A percentile compares a stretch with the other conserved stretches of the same genome.
These are phyloP conservation scores for Diplodus puntazzo DNA, from an alignment of 2,797 vertebrate genomes.

Conservation along the genomic window DNA sequence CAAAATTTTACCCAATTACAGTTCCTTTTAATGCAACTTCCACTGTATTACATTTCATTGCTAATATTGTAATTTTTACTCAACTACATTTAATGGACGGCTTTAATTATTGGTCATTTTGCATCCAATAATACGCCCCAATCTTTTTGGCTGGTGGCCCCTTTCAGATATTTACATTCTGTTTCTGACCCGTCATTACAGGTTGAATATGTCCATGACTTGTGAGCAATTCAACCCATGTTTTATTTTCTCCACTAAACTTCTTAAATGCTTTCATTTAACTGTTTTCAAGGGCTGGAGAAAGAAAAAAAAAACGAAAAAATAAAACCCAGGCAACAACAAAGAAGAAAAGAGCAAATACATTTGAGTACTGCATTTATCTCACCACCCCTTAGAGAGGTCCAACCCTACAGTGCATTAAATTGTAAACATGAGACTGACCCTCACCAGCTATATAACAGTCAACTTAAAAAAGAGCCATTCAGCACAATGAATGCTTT, in stretches of 20 bases:
- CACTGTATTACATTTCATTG: background rate
- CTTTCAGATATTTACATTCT: background rate
- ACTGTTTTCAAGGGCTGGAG: background rate
- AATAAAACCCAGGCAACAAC: background rate
- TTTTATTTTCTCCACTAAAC: conserved; percentile 5
- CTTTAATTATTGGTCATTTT: background rate
- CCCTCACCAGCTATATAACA: background rate
- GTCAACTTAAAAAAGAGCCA: background rate
- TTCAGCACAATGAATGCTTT: background rate
- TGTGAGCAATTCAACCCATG: background rate
- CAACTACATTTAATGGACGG: background rate
- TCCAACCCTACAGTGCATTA: background rate
- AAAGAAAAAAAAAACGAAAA: no score
- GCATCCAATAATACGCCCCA: background rate
- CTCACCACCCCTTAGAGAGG: background rate
- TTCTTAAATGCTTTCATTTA: background rate
- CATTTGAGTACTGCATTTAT: background rate
- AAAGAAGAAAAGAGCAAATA: background rate
- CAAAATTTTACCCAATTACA: no score
- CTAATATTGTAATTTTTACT: background rate
- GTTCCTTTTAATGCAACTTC: background rate
- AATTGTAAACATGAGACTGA: background rate
- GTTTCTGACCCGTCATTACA: background rate
- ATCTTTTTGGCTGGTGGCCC: background rate
- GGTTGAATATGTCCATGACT: background rate